phyloP scores from a whole-genome alignment of 2,797 vertebrate species.

The Pampus argenteus region DNA sequence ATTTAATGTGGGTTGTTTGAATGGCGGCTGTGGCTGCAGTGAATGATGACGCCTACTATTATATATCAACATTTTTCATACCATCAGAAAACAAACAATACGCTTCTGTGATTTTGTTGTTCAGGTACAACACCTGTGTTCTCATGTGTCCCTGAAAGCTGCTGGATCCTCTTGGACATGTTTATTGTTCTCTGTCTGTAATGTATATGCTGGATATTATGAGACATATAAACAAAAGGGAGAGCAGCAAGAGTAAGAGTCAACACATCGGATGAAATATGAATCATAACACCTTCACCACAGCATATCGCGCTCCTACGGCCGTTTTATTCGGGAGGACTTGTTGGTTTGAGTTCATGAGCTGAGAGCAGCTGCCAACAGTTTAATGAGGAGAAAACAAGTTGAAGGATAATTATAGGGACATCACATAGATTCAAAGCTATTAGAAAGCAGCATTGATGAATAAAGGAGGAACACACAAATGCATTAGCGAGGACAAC shows the following conservation, averaged over 20 bases:
- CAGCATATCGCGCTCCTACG: too few relatives aligned
- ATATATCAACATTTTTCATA: constrained; percentile 17
- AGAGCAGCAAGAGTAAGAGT: neutral
- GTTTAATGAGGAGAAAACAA: too few relatives aligned
- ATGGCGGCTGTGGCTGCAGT: neutral
- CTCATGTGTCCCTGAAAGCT: constrained; percentile 1
- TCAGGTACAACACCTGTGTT: constrained; percentile 20
- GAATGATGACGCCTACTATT: constrained; percentile 7
- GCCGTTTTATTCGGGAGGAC: too few relatives aligned
- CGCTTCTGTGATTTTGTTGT: constrained; percentile 8
- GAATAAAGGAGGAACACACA: too few relatives aligned
- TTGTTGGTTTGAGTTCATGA: too few relatives aligned
- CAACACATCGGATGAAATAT: neutral
- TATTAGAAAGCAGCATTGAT: too few relatives aligned
- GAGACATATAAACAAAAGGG: neutral
- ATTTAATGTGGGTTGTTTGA: constrained; percentile 23
- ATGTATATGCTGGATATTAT: neutral
- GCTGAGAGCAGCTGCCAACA: too few relatives aligned
- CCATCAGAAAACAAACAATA: constrained; percentile 9
- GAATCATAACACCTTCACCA: too few relatives aligned
- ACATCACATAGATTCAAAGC: too few relatives aligned
- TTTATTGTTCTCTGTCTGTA: constrained; percentile 4
- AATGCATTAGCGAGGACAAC: too few relatives aligned
- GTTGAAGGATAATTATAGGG: too few relatives aligned
- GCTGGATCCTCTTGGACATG: neutral